Conservation (phyloP, 1,140 invertebrate species). For the Leptestheria dahalacensis region DNA sequence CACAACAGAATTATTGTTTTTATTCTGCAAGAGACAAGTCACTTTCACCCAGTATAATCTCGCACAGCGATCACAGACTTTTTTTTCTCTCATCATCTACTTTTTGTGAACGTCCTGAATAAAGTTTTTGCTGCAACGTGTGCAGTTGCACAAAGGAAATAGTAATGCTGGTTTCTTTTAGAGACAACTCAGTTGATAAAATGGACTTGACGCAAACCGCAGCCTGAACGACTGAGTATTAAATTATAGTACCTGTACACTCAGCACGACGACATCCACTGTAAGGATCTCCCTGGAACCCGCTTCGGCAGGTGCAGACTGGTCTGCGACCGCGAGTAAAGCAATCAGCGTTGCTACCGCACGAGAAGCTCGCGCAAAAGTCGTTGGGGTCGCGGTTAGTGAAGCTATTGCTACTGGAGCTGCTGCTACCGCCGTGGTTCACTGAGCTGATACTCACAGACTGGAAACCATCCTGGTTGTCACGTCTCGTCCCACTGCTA, state of each 20-base stretch:
- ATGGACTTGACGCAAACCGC: no score
- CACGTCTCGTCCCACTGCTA: not conserved
- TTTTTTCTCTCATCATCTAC: no score
- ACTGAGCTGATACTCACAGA: not conserved
- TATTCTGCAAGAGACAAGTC: no score
- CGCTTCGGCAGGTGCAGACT: constrained; percentile 40
- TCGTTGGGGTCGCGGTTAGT: constrained; percentile 13
- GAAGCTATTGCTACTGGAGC: not conserved
- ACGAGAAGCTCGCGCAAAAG: constrained; percentile 23
- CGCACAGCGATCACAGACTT: no score
- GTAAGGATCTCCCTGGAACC: constrained; percentile 45
- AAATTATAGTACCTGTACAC: constrained; percentile 33
- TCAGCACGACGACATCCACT: constrained; percentile 42
- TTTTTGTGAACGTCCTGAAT: no score
- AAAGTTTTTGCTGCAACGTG: no score
- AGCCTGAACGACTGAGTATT: not conserved
- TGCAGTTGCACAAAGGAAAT: no score
- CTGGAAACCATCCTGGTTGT: not conserved
- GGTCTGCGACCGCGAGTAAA: constrained; percentile 32
- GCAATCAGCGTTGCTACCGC: constrained; percentile 34
- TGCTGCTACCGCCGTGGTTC: not conserved
- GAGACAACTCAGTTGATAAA: not conserved
- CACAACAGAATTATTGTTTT: no score
- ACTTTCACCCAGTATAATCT: no score
- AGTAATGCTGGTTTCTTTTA: not conserved